Conservation (phyloP, 2,797 vertebrate species). For the Parambassis ranga region DNA sequence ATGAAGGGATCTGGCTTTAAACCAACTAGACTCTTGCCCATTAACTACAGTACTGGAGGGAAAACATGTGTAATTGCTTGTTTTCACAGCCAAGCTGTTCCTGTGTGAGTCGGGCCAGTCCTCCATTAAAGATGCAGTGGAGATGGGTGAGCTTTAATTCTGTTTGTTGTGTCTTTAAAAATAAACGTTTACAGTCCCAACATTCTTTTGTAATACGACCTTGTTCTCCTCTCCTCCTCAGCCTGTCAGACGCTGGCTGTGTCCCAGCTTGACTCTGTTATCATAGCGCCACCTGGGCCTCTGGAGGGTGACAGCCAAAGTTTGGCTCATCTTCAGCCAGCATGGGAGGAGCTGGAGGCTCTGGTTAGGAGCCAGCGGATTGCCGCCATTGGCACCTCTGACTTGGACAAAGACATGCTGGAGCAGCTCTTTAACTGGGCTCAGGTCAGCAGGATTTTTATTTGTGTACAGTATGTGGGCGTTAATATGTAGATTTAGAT, state of each 20-base stretch:
- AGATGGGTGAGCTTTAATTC: conserved; percentile 85
- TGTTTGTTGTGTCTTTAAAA: not conserved
- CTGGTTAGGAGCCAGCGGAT: conserved; percentile 89
- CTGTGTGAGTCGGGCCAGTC: conserved; percentile 85
- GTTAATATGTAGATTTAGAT: not conserved
- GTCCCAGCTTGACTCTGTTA: conserved; percentile 94
- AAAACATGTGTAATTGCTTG: not conserved
- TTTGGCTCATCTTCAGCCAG: conserved; percentile 90
- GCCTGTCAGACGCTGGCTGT: conserved; percentile 90
- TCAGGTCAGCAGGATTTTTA: conserved; percentile 79
- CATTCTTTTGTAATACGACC: not conserved
- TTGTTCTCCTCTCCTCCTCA: conserved; percentile 45
- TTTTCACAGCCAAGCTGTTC: conserved; percentile 91
- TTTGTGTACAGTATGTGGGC: not conserved
- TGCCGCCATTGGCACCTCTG: conserved; percentile 94
- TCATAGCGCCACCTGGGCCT: conserved; percentile 88
- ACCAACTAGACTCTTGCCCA: not conserved
- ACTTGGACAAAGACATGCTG: conserved; percentile 93
- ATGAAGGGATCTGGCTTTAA: too few relatives aligned
- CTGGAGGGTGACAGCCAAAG: conserved; percentile 84
- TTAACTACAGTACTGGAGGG: not conserved
- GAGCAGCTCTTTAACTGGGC: conserved; percentile 97
- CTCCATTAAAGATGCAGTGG: conserved; percentile 88
- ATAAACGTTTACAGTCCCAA: not conserved
- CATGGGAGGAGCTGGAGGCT: conserved; percentile 92